phyloP scores from a whole-genome alignment of 37 sponge, comb jelly and placozoan species.

The Chondrilla cf. caribensis region DNA sequence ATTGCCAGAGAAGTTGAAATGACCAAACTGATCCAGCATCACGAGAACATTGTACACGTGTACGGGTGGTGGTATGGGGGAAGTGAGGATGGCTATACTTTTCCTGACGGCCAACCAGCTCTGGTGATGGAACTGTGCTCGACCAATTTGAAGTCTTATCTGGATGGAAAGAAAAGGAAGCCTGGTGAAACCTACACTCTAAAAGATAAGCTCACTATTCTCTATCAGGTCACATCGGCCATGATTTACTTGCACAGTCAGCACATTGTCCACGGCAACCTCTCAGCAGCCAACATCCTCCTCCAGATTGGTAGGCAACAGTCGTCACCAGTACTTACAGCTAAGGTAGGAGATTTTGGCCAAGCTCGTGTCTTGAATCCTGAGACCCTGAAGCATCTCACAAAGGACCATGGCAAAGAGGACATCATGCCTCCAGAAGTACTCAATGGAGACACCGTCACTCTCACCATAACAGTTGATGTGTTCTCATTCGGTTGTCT shows the following conservation, averaged over 20 bases:
- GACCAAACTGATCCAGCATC: no score
- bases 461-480: slow-evolving; percentile 2
- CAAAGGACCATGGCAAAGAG: not conserved
- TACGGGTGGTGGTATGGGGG: not conserved
- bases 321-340: not conserved
- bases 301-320: not conserved
- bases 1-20: not conserved
- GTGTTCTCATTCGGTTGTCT: slow-evolving; percentile 13
- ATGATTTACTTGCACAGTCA: not conserved
- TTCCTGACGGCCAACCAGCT: no score
- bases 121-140: slow-evolving; percentile 8
- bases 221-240: not conserved
- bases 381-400: not conserved
- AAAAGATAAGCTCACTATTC: not conserved
- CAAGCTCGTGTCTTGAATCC: not conserved
- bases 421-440: slow-evolving; percentile 16
- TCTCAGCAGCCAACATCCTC: not conserved
- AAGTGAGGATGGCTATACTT: not conserved
- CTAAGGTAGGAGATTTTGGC: not conserved
- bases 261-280: not conserved
- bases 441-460: not conserved
- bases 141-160: not conserved
- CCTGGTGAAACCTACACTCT: not conserved
- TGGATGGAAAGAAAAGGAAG: not conserved
- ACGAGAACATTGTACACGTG: not conserved